Conservation (phyloP, 2,888 invertebrate genomes). For the Liopterus haemorrhoidalis region DNA sequence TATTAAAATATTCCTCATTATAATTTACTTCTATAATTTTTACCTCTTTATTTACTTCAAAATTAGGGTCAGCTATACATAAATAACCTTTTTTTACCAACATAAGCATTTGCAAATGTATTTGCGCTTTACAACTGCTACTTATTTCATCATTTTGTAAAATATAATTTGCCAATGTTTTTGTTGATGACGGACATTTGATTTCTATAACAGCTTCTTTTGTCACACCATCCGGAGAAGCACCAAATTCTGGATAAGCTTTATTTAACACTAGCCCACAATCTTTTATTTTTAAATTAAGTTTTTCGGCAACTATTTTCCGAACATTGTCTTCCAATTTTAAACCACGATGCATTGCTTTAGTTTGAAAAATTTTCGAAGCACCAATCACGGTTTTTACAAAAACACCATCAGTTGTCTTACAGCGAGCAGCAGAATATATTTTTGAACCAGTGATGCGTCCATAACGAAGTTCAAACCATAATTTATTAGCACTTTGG, state of each 20-base stretch:
- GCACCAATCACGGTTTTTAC: neutral
- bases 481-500: neutral
- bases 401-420: conserved; percentile 3
- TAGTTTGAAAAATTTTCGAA: neutral
- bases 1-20: conserved; percentile 6
- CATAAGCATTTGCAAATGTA: conserved; percentile 15
- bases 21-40: conserved; percentile 23
- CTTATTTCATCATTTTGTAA: conserved; percentile 4
- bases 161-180: conserved; percentile 8
- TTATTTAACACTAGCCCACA: neutral
- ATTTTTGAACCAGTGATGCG: conserved; percentile 6
- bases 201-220: conserved; percentile 16
- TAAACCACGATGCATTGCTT: neutral
- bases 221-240: conserved; percentile 20
- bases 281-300: conserved; percentile 3
- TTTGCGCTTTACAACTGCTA: conserved; percentile 13
- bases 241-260: conserved; percentile 15
- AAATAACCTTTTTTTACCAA: conserved; percentile 18
- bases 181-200: conserved; percentile 18
- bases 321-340: conserved; percentile 5
- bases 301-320: neutral
- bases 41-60: conserved; percentile 28
- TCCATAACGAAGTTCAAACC: neutral
- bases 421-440: neutral
- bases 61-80: conserved; percentile 32